Evolutionary conservation across 2,797 vertebrate genomes (phyloP), one percentile per base, ranked within the genome.

Genomic region (Coregonus ussuriensis): DNA sequence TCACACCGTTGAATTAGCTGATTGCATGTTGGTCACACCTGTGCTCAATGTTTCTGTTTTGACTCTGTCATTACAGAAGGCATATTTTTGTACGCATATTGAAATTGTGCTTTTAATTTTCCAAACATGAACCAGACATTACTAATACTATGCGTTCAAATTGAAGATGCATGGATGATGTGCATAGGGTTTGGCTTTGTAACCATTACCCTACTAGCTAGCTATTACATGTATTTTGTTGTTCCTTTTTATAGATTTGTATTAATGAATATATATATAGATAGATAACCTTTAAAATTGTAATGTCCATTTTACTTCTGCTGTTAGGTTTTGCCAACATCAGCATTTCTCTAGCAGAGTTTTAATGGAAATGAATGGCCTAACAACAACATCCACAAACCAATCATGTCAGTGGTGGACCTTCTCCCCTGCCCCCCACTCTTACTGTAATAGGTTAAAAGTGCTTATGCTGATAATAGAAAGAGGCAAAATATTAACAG

Each of bases 351-450:
- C 67, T 47, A 33, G 33, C 41, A 69, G 35, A 47, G 67, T 41
- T 37, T 15, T 3, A 69, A 69, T n/a, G 67, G 41, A 47, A 47
- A 47, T 9, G 14, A 68, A 68, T 68, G 66, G 18, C 16, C 33
- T 68, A 33, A 16, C 31, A 67, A 67, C 11, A 68, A 15, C 66
- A 68, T 68, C 31, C 66, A 71, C 35, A 41, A 71, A 47, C 16
- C 68, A 51, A 47, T 47, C 6, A 71, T 37, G 68, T n/a, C 54
- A 18, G 5, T 56, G 15, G 37, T n/a, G 37, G 7, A 21, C 2
- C 68, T 41, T 4, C 9, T 68, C 18, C 37, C 37, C 37, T 2
- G 4, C 9, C 18, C 68, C n/a, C 41, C 9, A 47, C 41, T 47
- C 41, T 47, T n/a, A 65, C 13, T 65, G 56, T 59, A 68, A 33